Percentiles rank a stretch among this genome's conserved stretches.
These are phyloP conservation scores for Oryctes rhinoceros DNA, from an alignment of 1,140 invertebrate species.

Conservation along the genomic window DNA sequence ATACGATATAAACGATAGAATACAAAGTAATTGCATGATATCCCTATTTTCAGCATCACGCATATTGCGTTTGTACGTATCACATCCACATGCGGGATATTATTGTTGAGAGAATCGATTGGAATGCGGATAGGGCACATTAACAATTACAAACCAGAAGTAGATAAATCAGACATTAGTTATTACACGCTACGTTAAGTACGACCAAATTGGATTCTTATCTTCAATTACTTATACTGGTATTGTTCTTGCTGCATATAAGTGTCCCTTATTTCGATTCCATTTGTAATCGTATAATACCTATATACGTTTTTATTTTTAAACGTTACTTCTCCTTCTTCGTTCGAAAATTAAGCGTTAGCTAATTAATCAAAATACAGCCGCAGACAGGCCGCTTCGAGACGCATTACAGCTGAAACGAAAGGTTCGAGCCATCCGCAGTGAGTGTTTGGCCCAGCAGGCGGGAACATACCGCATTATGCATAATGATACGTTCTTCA, in stretches of 20 bases:
- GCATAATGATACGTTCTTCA: slow-evolving; percentile 37
- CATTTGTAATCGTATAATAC: not conserved
- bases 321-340: not conserved
- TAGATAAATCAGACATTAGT: slow-evolving; percentile 2
- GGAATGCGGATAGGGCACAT: not conserved
- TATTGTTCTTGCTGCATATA: not conserved
- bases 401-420: not conserved
- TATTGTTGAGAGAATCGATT: not conserved
- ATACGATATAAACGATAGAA: too few relatives aligned
- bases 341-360: not conserved
- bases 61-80: too few relatives aligned
- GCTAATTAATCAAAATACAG: slow-evolving; percentile 20
- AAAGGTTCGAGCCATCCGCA: not conserved
- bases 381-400: not conserved
- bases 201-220: not conserved
- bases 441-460: slow-evolving; percentile 18
- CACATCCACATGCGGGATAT: too few relatives aligned
- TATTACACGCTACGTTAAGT: not conserved
- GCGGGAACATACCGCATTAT: slow-evolving; percentile 23
- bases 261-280: not conserved
- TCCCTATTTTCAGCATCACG: too few relatives aligned
- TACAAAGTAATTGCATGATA: too few relatives aligned
- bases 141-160: not conserved
- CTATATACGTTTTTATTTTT: not conserved
- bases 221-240: not conserved